Evolutionary conservation across 1,140 invertebrate species (phyloP), one percentile per base, ranked within the genome.

Genomic region (Glossosoma conforme): DNA sequence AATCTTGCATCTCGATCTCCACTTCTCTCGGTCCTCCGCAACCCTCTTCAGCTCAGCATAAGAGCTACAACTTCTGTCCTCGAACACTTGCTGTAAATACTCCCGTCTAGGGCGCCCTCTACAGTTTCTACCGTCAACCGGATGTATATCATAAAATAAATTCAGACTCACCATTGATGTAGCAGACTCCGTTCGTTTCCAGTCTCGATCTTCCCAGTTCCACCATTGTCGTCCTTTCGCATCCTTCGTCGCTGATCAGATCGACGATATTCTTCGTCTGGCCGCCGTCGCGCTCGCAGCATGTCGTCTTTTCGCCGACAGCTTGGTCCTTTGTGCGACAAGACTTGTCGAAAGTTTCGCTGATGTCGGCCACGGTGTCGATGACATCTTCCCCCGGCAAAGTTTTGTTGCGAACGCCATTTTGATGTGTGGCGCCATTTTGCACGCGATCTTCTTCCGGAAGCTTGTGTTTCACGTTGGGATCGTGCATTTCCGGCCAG

Each of bases 91-190:
- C n/a, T n/a, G n/a, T n/a, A n/a, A n/a, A n/a, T n/a, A n/a, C n/a
- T n/a, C n/a, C n/a, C n/a, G n/a, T n/a, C n/a, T n/a, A n/a, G n/a
- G n/a, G n/a, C n/a, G n/a, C n/a, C n/a, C n/a, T n/a, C n/a, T n/a
- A n/a, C n/a, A n/a, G n/a, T n/a, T n/a, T n/a, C n/a, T n/a, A n/a
- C n/a, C n/a, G n/a, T n/a, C n/a, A n/a, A n/a, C n/a, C n/a, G n/a
- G n/a, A n/a, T n/a, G n/a, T n/a, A n/a, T n/a, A n/a, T n/a, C n/a
- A n/a, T n/a, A n/a, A n/a, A n/a, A n/a, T n/a, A n/a, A n/a, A n/a
- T n/a, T n/a, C n/a, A n/a, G n/a, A 65, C 72, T 78, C 72, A 97
- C 94, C 94, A 75, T 95, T 96, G 18, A 99, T 99, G 66, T 98
- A 98, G 61, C 88, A 87, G 10, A 97, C 90, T 44, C 87, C 83